Evolutionary conservation across 2,113 vertebrate genomes (phyloP).

Genomic region (Sapayoa aenigma): DNA sequence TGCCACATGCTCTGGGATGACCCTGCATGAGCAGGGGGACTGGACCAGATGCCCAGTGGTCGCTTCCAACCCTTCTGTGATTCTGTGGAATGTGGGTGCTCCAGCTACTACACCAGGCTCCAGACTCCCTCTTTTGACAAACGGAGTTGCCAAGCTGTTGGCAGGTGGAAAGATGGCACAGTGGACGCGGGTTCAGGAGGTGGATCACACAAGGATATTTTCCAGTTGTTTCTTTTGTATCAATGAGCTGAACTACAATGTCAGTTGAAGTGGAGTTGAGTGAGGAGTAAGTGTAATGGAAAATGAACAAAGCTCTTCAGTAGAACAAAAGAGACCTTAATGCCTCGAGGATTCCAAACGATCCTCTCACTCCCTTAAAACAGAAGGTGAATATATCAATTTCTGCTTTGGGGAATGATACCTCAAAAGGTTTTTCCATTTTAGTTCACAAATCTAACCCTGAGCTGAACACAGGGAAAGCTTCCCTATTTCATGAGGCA

Average conservation of each 20-base stretch:
- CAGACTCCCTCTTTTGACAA: not conserved
- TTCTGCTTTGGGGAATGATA: not conserved
- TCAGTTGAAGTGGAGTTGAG: not conserved
- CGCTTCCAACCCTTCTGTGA: not conserved
- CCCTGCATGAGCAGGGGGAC: not conserved
- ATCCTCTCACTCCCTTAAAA: not conserved
- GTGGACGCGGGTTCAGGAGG: not conserved
- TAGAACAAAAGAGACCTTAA: not conserved
- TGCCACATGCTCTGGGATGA: not conserved
- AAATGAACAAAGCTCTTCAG: not conserved
- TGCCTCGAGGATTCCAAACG: not conserved
- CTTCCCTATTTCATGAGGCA: not conserved
- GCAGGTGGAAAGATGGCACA: not conserved
- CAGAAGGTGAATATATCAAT: not conserved
- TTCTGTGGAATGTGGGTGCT: not conserved
- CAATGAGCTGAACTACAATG: not conserved
- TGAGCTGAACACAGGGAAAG: not conserved
- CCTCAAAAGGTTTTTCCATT: not conserved
- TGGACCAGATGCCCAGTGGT: not conserved
- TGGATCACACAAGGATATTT: not conserved
- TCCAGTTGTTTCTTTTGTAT: not conserved
- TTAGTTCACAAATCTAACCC: not conserved
- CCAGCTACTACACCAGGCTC: not conserved
- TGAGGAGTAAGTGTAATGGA: not conserved
- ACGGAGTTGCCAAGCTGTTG: not conserved